Conservation (phyloP, 2,888 invertebrate genomes). For the Bugula neritina region DNA sequence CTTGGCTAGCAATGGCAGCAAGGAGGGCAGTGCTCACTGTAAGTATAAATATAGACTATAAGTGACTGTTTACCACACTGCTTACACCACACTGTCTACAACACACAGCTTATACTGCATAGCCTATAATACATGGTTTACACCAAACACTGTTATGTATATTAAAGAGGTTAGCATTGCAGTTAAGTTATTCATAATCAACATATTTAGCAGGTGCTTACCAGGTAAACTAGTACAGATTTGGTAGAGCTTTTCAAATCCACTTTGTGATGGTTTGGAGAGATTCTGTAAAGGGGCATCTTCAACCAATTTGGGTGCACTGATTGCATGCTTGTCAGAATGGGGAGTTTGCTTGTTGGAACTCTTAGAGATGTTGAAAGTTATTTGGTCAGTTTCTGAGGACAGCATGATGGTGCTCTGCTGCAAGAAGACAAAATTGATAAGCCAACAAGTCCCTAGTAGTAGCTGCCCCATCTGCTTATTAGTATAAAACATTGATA, state of each 20-base stretch:
- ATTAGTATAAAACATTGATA: too few relatives aligned
- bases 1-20: constrained; percentile 7
- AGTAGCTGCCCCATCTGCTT: too few relatives aligned
- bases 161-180: too few relatives aligned
- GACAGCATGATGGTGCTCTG: neutral
- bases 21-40: constrained; percentile 19
- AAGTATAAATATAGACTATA: neutral
- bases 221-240: constrained; percentile 9
- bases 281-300: neutral
- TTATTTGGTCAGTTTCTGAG: neutral
- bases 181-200: too few relatives aligned
- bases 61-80: too few relatives aligned
- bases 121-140: too few relatives aligned
- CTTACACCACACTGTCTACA: too few relatives aligned
- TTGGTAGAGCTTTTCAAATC: constrained; percentile 8
- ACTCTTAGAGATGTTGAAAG: neutral
- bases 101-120: too few relatives aligned
- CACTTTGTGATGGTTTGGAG: neutral
- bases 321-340: neutral
- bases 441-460: too few relatives aligned
- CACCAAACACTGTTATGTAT: too few relatives aligned
- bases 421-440: too few relatives aligned
- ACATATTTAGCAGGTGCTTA: too few relatives aligned
- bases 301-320: neutral
- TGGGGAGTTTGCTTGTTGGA: neutral